Evolutionary conservation across 2,113 vertebrate genomes (phyloP), one percentile per base, ranked within the genome.

Genomic region (Eolophus roseicapilla): DNA sequence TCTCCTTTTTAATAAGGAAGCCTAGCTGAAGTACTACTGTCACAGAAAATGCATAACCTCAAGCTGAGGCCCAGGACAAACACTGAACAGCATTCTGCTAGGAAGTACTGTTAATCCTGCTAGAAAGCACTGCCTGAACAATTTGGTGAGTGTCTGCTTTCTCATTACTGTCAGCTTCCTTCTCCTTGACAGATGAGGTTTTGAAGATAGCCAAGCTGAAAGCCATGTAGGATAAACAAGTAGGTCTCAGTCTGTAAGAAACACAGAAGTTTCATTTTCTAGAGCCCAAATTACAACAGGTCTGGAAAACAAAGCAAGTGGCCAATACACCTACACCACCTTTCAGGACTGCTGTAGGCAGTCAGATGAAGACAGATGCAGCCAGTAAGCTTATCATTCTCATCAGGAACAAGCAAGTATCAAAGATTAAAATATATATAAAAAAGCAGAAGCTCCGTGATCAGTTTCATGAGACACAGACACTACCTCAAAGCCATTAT

Each of bases 151-250:
- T 74, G 93, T 77, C 94, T 95, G 91, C 59, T 57, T 96, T 91
- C 90, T 89, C 96, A 92, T 95, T 91, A 95, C 94, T 96, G 94
- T 93, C 96, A 92, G 81, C 83, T 94, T 90, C 78, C 89, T 82
- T 87, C 74, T 92, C 82, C 92, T 90, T 93, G 93, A 94, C 96
- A 95, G 91, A 96, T 87, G 84, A 97, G 91, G 70, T 88, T 96
- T 90, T 93, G 84, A 94, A 95, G 93, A 96, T 80, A 94, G 89
- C 84, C 95, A 96, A 96, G 84, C 84, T 92, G 95, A 95, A 95
- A 94, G 86, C 78, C 84, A 69, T 87, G 87, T 33, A 95, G 95
- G 94, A 94, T 95, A 96, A 95, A 96, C 94, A 96, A 96, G 67
- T 89, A 96, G 94, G 93, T 91, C 78, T 85, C 90, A 96, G 65